Base-by-base conservation (phyloP, 2,797 vertebrate species). In the Tadarida brasiliensis region DNA sequence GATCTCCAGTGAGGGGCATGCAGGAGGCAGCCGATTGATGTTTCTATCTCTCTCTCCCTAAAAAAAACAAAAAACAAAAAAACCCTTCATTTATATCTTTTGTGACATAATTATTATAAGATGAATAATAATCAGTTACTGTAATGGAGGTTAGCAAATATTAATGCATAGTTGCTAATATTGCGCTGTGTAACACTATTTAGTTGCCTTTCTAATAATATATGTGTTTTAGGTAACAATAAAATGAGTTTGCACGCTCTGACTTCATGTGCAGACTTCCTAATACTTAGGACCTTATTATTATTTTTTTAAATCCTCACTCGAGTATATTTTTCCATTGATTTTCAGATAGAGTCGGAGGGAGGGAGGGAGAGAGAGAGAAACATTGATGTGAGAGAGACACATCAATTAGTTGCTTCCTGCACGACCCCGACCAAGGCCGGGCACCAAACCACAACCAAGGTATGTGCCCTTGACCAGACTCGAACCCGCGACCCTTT, bases 61-160 rank as follows among this genome's bases (percentile, higher is more conserved):
- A 44, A 44, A 44, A 44, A 44, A 44, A 4, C 39, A 44, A 44
- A 44, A 44, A 44, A 44, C 39, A 44, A 44, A 44, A 39, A 44
- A 44, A 44, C 39, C n/a, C 33, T 59, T 90, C 70, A 78, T 90
- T 78, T 78, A 39, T 63, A 51, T 68, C 44, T 87, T 89, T 88
- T 82, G 90, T 56, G 12, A 95, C 54, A 90, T 57, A 89, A 91
- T 85, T 57, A 74, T 28, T 57, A 51, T 30, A 54, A 63, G 30
- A 20, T 54, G 63, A 59, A 67, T 68, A 56, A 83, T n/a, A 57
- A 33, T 26, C 19, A 82, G 51, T 63, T 63, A 61, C 17, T 30
- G 80, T 54, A 77, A 71, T 47, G 51, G 30, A 90, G 86, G 39
- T 30, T 39, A 81, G 51, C 44, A 63, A 76, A 57, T 33, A 78